Percentiles rank a stretch among this genome's conserved stretches.
Conservation (phyloP, 2,888 invertebrate genomes). For the Ophion costatus region DNA sequence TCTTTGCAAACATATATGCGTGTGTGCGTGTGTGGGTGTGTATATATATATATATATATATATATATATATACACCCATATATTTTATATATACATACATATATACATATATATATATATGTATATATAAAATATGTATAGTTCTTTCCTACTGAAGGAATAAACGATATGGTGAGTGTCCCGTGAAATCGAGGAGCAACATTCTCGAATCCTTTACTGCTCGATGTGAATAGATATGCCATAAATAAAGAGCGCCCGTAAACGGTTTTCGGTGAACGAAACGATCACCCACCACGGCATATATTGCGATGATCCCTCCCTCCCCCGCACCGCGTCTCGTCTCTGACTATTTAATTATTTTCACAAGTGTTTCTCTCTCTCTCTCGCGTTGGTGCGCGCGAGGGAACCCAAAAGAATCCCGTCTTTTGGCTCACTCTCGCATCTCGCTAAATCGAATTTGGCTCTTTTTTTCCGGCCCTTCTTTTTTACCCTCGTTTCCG, state of each 20-base stretch:
- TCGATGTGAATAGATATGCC: conserved; percentile 65
- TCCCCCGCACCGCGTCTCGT: background rate
- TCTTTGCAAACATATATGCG: conserved; percentile 19
- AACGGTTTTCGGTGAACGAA: conserved; percentile 67
- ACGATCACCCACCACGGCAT: conserved; percentile 65
- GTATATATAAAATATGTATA: background rate
- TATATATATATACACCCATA: background rate
- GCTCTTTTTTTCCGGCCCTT: conserved; percentile 31
- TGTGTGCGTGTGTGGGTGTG: background rate
- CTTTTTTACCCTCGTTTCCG: conserved; percentile 36
- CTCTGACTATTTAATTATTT: conserved; percentile 64
- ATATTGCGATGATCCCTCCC: conserved; percentile 42
- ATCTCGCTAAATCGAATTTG: conserved; percentile 49
- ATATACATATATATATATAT: conserved; percentile 21
- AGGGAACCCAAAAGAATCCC: conserved; percentile 12
- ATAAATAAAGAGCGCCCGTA: conserved; percentile 64
- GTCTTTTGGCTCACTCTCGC: conserved; percentile 30
- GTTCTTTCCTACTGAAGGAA: conserved; percentile 52
- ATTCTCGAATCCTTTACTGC: conserved; percentile 65
- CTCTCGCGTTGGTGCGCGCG: background rate
- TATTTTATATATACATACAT: background rate
- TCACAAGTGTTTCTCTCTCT: conserved; percentile 45
- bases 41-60: background rate
- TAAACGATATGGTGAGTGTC: conserved; percentile 64
- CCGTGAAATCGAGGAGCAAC: conserved; percentile 66